A percentile compares a stretch with the other conserved stretches of the same genome.
Evolutionary conservation across 2,113 vertebrate species (phyloP).

Genomic region (Scomber colias): DNA sequence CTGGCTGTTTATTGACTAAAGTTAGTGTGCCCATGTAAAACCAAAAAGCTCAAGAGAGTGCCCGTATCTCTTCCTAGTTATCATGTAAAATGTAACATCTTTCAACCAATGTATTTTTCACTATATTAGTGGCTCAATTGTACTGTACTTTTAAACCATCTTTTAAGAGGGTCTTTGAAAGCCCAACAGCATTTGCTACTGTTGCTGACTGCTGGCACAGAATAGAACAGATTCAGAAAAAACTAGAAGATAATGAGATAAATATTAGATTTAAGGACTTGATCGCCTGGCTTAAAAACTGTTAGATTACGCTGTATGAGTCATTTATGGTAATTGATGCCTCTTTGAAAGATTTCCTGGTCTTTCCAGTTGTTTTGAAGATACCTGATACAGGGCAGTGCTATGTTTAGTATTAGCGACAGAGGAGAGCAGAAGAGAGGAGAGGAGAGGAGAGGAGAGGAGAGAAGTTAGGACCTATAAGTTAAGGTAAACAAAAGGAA

Average conservation of each 20-base stretch:
- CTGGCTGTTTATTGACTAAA: background rate
- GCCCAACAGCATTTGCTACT: background rate
- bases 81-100: background rate
- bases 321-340: constrained; percentile 1
- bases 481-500: constrained; percentile 21
- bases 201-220: background rate
- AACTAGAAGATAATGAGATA: constrained; percentile 7
- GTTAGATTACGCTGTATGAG: constrained; percentile 8
- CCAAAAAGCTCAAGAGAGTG: background rate
- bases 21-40: background rate
- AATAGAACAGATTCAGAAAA: background rate
- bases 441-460: background rate
- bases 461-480: background rate
- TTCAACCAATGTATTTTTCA: background rate
- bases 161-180: background rate
- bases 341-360: background rate
- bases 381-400: background rate
- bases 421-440: background rate
- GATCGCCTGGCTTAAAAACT: background rate
- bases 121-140: background rate
- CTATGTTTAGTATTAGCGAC: background rate
- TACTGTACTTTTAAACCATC: background rate
- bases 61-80: background rate
- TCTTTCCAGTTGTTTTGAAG: background rate
- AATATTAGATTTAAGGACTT: constrained; percentile 21